Evolutionary conservation across 2,888 invertebrate species (phyloP), one percentile per base, ranked within the genome.

Genomic region (Clanis bilineata): DNA sequence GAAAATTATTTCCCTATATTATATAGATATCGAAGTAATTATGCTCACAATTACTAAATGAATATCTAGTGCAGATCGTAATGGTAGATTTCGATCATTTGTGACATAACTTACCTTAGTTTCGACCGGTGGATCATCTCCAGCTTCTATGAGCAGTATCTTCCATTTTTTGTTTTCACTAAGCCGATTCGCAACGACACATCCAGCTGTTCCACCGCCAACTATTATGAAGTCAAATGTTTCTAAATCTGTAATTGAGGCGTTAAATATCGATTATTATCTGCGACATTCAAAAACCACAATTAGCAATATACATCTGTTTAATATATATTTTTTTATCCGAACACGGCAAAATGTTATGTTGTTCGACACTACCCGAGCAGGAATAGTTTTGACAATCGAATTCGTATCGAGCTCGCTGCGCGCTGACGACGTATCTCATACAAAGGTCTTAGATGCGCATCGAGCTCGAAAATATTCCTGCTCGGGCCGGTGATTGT

Each of bases 131-230:
- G 79, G 71, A 57, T 73, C 66, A 3, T 61, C 70, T 15, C 78
- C 77, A 51, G 74, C 75, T 69, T 79, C 79, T 5, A 79, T 63
- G 3, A 80, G 68, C n/a, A 80, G 62, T 32, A 80, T 57, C 18
- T 69, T 78, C 70, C 74, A 75, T 32, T 69, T 47, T 10, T 64
- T 22, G 15, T 69, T 62, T 69, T 80, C 80, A 47, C 76, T 76
- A 0, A 79, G 64, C 57, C 80, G 63, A 47, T 72, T 73, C 2
- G 80, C 79, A 4, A 80, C 60, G 0, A 79, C 74, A 58, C 75
- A 67, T 6, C 80, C 79, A 3, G 78, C 76, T 1, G 76, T 65
- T 6, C 80, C 78, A 12, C 71, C 76, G 2, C 79, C 80, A 4
- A 77, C 68, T 54, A 80, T 72, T 21, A 80, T 78, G 39, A 78